Evolutionary conservation across 2,888 invertebrate genomes (phyloP).

Genomic region (Pterostichus niger): DNA sequence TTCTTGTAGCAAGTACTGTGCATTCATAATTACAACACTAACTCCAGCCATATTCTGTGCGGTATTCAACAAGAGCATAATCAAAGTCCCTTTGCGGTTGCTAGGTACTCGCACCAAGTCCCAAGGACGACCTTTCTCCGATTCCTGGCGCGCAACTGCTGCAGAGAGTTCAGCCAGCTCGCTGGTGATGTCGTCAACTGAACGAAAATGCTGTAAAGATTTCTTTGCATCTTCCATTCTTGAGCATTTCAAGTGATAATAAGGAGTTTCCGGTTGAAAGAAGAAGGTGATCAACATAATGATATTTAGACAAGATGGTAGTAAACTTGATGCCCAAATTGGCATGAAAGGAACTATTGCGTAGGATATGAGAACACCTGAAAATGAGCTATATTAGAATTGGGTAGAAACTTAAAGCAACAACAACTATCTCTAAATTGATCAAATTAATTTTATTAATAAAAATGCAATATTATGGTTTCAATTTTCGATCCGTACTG

Average conservation of each 20-base stretch:
- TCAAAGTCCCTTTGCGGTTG: constrained; percentile 74
- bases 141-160: constrained; percentile 74
- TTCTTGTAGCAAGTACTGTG: constrained; percentile 70
- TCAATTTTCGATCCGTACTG: no score
- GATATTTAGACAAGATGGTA: constrained; percentile 72
- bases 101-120: constrained; percentile 74
- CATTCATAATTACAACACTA: constrained; percentile 75
- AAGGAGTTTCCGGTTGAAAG: constrained; percentile 76
- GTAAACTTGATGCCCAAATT: constrained; percentile 73
- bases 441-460: no score
- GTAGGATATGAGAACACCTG: neutral
- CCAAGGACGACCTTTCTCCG: constrained; percentile 73
- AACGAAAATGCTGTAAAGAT: constrained; percentile 69
- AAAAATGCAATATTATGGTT: no score
- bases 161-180: constrained; percentile 73
- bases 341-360: constrained; percentile 71
- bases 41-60: constrained; percentile 75
- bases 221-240: constrained; percentile 72
- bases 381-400: neutral
- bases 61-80: constrained; percentile 74
- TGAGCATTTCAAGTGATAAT: constrained; percentile 73
- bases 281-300: constrained; percentile 73
- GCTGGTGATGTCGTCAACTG: constrained; percentile 70
- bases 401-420: neutral
- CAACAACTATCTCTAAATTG: no score